A percentile compares a stretch with the other conserved stretches of the same genome.
phyloP scores from a whole-genome alignment of 2,113 vertebrate genomes.

The Chrysemys picta region DNA sequence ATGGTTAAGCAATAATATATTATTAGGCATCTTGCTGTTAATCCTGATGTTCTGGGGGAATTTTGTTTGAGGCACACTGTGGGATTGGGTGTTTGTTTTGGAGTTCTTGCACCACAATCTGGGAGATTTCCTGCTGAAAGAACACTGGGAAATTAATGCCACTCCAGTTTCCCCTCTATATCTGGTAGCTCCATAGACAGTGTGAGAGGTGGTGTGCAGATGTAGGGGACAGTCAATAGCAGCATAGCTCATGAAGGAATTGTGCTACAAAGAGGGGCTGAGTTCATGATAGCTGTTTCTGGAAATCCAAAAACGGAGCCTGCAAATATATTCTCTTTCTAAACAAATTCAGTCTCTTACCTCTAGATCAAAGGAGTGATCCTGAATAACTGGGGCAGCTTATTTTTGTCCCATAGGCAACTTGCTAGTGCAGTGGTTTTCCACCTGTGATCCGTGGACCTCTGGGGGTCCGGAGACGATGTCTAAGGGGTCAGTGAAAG shows the following conservation, averaged over 20 bases:
- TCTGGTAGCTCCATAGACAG: neutral
- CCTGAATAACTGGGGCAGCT: neutral
- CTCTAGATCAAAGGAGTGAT: neutral
- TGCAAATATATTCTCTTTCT: neutral
- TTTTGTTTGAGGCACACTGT: neutral
- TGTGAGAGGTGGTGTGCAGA: neutral
- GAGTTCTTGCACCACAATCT: neutral
- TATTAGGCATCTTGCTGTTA: neutral
- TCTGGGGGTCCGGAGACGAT: neutral
- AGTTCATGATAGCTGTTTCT: neutral
- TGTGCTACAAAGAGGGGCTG: neutral
- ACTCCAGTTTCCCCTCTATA: neutral
- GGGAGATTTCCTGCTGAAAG: neutral
- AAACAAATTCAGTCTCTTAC: neutral
- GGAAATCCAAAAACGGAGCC: neutral
- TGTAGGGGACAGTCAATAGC: neutral
- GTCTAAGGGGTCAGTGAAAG: neutral
- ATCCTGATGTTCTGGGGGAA: neutral
- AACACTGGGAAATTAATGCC: neutral
- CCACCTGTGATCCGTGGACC: neutral
- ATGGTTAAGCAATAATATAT: neutral
- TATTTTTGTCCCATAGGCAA: neutral
- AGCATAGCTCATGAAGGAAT: neutral
- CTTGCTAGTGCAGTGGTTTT: neutral
- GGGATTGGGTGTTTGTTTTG: neutral